These are phyloP conservation scores for Cheilosia scutellata DNA, from an alignment of 2,888 invertebrate species.

Conservation along the genomic window DNA sequence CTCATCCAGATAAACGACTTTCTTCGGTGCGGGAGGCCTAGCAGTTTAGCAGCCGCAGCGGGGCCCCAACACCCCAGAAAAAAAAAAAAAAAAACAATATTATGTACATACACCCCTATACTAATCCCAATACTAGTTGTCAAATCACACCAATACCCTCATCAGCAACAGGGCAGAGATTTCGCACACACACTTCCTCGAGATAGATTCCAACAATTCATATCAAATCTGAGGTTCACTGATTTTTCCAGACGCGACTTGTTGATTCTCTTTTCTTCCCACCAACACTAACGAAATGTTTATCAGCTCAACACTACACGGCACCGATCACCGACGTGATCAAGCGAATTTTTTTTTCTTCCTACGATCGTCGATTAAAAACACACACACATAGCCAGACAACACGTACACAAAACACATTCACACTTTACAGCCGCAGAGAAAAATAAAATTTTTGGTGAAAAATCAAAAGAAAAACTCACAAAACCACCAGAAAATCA, in stretches of 20 bases:
- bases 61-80: slow-evolving; percentile 56
- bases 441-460: slow-evolving; percentile 54
- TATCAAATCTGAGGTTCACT: slow-evolving; percentile 37
- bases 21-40: slow-evolving; percentile 72
- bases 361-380: slow-evolving; percentile 38
- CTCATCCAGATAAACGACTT: slow-evolving; percentile 73
- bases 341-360: slow-evolving; percentile 46
- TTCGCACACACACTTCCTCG: slow-evolving; percentile 42
- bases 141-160: slow-evolving; percentile 6
- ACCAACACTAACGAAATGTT: slow-evolving; percentile 60
- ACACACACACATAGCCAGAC: slow-evolving; percentile 5
- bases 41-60: slow-evolving; percentile 46
- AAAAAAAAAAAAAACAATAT: neutral
- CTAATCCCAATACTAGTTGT: neutral
- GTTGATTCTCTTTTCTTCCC: slow-evolving; percentile 67
- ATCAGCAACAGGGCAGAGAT: slow-evolving; percentile 31
- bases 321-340: slow-evolving; percentile 36
- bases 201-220: slow-evolving; percentile 43
- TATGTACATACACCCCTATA: slow-evolving; percentile 8
- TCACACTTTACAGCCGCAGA: slow-evolving; percentile 2
- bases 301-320: slow-evolving; percentile 58
- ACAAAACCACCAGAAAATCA: slow-evolving; percentile 41
- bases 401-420: slow-evolving; percentile 25
- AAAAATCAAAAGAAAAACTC: slow-evolving; percentile 64
- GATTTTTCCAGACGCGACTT: slow-evolving; percentile 58